Percentiles rank a stretch among this genome's conserved stretches.
phyloP scores from a whole-genome alignment of 1,140 invertebrate genomes.

The Procambarus clarkii region DNA sequence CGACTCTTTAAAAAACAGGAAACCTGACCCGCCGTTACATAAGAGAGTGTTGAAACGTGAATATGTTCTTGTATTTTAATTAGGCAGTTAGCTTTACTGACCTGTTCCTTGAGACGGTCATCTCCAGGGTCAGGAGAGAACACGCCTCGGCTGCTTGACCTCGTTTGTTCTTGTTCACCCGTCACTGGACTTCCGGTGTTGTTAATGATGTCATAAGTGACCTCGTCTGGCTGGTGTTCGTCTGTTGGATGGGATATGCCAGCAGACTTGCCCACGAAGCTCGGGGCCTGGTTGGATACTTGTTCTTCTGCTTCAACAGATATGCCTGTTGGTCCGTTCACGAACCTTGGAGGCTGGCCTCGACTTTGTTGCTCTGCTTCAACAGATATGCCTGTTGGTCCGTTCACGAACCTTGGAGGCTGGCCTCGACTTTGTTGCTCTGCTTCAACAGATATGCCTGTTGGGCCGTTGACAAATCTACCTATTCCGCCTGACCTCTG shows the following conservation, averaged over 20 bases:
- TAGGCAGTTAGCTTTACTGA: background rate
- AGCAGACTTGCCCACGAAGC: too few species aligned
- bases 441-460: background rate
- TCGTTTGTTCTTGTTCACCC: background rate
- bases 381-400: background rate
- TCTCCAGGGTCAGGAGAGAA: background rate
- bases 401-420: background rate
- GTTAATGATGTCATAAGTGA: too few species aligned
- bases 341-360: background rate
- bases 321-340: background rate
- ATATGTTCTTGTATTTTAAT: too few species aligned
- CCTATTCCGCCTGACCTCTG: background rate
- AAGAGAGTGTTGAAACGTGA: too few species aligned
- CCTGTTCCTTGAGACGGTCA: background rate
- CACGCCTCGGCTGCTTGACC: background rate
- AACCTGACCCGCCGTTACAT: too few species aligned
- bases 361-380: background rate
- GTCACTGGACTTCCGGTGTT: too few species aligned
- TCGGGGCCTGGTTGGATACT: background rate
- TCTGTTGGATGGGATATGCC: too few species aligned
- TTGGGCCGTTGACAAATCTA: background rate
- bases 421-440: background rate
- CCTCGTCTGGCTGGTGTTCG: too few species aligned
- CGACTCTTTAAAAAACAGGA: background rate
- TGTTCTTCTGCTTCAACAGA: background rate